Conservation (phyloP, 2,888 invertebrate genomes). For the Phanerotoma sp. region DNA sequence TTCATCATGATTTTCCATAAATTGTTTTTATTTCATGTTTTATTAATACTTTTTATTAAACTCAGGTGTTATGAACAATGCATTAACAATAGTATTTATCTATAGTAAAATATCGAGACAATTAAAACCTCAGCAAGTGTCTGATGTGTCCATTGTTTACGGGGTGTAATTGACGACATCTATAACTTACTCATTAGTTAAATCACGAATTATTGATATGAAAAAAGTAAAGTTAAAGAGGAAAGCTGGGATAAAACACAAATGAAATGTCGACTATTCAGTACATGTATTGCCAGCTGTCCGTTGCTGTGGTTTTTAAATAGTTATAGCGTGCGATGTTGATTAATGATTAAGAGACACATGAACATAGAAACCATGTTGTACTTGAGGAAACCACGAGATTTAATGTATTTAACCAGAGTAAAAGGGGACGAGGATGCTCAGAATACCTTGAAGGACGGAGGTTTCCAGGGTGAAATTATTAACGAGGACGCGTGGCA, state of each 20-base stretch:
- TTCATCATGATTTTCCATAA: no score
- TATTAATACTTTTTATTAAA: no score
- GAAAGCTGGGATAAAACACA: background rate
- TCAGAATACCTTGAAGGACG: conserved; percentile 12
- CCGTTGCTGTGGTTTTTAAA: conserved; percentile 14
- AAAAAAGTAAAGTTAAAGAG: background rate
- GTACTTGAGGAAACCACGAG: conserved; percentile 10
- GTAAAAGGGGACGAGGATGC: conserved; percentile 13
- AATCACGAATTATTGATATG: no score
- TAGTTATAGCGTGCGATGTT: background rate
- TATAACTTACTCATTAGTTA: no score
- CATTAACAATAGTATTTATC: no score
- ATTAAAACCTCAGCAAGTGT: no score
- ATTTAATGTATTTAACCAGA: background rate
- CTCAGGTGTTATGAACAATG: no score
- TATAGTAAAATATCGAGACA: no score
- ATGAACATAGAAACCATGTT: no score
- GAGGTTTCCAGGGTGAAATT: conserved; percentile 33
- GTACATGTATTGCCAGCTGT: conserved; percentile 5
- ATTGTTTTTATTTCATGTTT: no score
- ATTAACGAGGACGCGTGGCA: conserved; percentile 47
- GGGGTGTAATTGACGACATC: no score
- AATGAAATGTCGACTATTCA: background rate
- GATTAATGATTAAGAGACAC: background rate
- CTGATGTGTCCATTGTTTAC: no score